Conservation (phyloP, 2,113 vertebrate species). For the Butastur rufipennis region DNA sequence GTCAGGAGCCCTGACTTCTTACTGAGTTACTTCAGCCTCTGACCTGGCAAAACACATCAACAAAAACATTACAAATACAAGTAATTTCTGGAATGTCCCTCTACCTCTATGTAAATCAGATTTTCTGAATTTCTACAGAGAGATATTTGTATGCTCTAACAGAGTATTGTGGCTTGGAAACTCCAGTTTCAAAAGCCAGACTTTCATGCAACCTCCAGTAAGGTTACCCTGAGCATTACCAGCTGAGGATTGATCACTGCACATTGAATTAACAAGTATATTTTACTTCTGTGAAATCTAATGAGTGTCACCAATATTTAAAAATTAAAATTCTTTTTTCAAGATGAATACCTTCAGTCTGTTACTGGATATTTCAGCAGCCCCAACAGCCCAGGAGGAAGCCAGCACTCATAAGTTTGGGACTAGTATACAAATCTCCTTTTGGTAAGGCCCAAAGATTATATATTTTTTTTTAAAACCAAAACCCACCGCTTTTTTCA, state of each 20-base stretch:
- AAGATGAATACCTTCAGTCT: background rate
- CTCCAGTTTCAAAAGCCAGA: background rate
- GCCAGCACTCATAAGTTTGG: constrained; percentile 22
- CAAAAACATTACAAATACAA: background rate
- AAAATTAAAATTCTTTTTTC: constrained; percentile 12
- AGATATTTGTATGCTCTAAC: background rate
- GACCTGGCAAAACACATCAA: background rate
- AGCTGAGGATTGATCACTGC: background rate
- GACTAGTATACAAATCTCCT: background rate
- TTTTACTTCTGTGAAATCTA: constrained; percentile 58
- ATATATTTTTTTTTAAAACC: background rate
- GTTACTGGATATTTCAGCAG: constrained; percentile 6
- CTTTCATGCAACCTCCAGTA: background rate
- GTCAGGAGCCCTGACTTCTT: background rate
- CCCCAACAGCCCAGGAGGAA: background rate
- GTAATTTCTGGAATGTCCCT: background rate
- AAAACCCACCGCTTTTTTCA: background rate
- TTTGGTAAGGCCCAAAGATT: background rate
- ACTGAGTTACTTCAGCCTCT: background rate
- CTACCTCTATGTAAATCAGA: background rate
- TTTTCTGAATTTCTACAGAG: background rate
- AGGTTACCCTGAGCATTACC: background rate
- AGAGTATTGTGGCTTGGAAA: background rate
- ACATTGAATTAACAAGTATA: constrained; percentile 37
- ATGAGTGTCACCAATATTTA: constrained; percentile 35